Conservation (phyloP, 2,113 vertebrate genomes). For the Dicentrarchus labrax region DNA sequence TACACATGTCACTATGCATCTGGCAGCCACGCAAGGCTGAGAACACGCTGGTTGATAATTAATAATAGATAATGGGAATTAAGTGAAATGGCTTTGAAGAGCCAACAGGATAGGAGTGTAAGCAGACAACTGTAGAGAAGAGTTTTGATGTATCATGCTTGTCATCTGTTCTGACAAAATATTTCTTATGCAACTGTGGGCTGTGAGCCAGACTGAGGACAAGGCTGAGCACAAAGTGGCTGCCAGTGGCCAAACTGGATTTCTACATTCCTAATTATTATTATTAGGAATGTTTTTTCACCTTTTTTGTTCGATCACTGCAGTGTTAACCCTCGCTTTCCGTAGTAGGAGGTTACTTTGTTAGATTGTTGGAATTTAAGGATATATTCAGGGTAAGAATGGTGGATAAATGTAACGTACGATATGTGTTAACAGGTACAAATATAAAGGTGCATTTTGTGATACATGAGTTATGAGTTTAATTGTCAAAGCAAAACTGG, state of each 20-base stretch:
- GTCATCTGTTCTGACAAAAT: slow-evolving; percentile 55
- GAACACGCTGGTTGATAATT: slow-evolving; percentile 29
- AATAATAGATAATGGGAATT: slow-evolving; percentile 29
- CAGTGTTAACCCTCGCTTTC: not conserved
- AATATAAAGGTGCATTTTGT: not conserved
- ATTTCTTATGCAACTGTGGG: slow-evolving; percentile 67
- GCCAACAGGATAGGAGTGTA: not conserved
- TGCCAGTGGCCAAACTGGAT: slow-evolving; percentile 17
- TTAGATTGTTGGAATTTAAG: not conserved
- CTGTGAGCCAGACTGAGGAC: slow-evolving; percentile 58
- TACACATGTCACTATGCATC: slow-evolving; percentile 28
- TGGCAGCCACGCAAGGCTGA: slow-evolving; percentile 15
- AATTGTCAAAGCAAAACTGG: not conserved
- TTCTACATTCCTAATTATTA: not conserved
- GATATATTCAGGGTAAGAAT: not conserved
- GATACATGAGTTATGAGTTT: not conserved
- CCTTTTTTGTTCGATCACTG: not conserved
- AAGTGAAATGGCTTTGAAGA: slow-evolving; percentile 23
- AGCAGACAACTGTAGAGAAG: slow-evolving; percentile 13
- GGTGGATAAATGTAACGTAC: not conserved
- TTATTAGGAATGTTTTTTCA: not conserved
- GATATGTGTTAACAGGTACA: not conserved
- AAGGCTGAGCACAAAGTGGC: slow-evolving; percentile 30
- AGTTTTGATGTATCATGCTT: slow-evolving; percentile 23
- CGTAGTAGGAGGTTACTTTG: not conserved